Percentiles rank a stretch among this genome's conserved stretches.
These are phyloP conservation scores for Drosophila anceps DNA, from an alignment of 2,888 invertebrate genomes.

Conservation along the genomic window DNA sequence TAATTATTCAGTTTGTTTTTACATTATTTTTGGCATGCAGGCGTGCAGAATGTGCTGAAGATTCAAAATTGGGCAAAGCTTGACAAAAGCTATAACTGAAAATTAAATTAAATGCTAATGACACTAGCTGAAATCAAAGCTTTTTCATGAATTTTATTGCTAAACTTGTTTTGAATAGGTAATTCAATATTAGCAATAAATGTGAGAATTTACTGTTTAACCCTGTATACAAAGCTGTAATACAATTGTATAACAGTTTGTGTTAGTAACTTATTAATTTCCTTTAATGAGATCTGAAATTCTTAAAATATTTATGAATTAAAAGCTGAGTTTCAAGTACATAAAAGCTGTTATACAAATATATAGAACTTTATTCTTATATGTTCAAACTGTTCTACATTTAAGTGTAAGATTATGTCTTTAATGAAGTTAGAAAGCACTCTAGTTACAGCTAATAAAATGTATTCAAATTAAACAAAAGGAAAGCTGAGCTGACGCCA, in stretches of 20 bases:
- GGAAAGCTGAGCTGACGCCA: too few relatives aligned
- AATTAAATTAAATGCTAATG: background rate
- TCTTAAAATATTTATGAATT: too few relatives aligned
- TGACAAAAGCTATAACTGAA: background rate
- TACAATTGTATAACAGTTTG: background rate
- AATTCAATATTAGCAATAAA: too few relatives aligned
- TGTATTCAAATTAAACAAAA: too few relatives aligned
- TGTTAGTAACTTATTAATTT: background rate
- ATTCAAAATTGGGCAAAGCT: conserved; percentile 13
- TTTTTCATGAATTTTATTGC: background rate
- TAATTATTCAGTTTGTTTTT: conserved; percentile 38
- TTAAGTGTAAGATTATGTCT: too few relatives aligned
- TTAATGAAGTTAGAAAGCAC: too few relatives aligned
- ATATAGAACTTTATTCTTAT: background rate
- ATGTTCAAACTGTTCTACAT: too few relatives aligned
- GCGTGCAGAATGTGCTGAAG: conserved; percentile 37
- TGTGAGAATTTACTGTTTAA: too few relatives aligned
- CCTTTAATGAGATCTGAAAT: too few relatives aligned
- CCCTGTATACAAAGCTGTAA: too few relatives aligned
- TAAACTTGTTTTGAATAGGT: background rate
- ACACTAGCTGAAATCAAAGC: background rate
- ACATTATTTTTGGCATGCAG: conserved; percentile 49
- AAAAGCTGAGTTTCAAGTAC: too few relatives aligned
- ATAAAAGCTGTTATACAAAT: background rate
- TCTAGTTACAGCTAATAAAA: too few relatives aligned